These are phyloP conservation scores for Hemibates koningsi DNA, from an alignment of 2,113 vertebrate genomes.

Conservation along the genomic window DNA sequence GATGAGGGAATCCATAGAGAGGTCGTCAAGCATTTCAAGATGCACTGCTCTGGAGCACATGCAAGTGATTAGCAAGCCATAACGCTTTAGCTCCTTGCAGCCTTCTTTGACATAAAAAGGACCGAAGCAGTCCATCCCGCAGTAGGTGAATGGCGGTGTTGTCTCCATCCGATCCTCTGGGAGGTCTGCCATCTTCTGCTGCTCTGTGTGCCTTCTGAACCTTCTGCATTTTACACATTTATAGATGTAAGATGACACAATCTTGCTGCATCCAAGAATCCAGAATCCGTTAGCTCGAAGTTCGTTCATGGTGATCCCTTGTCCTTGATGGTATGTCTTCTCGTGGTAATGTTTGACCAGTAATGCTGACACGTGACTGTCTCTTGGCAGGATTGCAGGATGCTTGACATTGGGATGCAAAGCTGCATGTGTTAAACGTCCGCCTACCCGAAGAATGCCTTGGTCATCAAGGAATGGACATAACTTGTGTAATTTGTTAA, in stretches of 20 bases:
- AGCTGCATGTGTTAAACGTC: not conserved
- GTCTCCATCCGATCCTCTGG: not conserved
- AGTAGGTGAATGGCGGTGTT: not conserved
- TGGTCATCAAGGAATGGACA: not conserved
- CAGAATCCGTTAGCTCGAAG: not conserved
- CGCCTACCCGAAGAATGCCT: not conserved
- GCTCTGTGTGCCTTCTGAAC: fast-evolving
- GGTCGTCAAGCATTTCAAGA: not conserved
- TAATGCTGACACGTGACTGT: not conserved
- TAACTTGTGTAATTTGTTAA: not conserved
- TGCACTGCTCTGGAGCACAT: not conserved
- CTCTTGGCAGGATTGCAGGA: not conserved
- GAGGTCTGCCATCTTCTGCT: not conserved
- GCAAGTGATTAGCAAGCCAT: not conserved
- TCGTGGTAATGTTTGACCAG: not conserved
- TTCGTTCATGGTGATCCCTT: not conserved
- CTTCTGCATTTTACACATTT: not conserved
- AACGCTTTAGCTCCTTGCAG: not conserved
- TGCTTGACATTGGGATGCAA: not conserved
- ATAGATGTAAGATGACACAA: not conserved
- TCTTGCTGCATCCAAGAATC: not conserved
- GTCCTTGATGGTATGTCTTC: not conserved
- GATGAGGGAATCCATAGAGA: not conserved
- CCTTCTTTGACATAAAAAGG: not conserved
- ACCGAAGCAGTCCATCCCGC: fast-evolving